A percentile compares a stretch with the other conserved stretches of the same genome.
phyloP scores from a whole-genome alignment of 1,140 invertebrate genomes.

The Aphelinus atriplicis region DNA sequence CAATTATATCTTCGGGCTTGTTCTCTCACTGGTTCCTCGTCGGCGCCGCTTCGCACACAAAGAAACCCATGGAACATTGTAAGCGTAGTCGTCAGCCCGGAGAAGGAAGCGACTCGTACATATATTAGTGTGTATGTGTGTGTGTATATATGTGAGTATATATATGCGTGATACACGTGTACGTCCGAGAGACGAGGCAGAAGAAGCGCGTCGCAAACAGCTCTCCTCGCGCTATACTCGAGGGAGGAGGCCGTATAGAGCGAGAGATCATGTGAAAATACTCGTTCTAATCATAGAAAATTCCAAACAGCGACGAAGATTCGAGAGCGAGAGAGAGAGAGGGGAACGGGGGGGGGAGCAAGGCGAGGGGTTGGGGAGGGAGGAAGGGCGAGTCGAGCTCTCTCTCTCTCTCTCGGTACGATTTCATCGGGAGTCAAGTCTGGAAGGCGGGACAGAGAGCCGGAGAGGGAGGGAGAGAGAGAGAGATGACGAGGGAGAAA shows the following conservation, averaged over 20 bases:
- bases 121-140: slow-evolving; percentile 1
- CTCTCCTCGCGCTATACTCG: neutral
- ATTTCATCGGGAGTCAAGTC: slow-evolving; percentile 37
- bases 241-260: neutral
- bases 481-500: slow-evolving; percentile 3
- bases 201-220: slow-evolving; percentile 12
- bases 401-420: slow-evolving; percentile 26
- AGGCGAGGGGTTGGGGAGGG: neutral
- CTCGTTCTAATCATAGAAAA: slow-evolving; percentile 45
- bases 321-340: slow-evolving; percentile 17
- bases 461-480: slow-evolving; percentile 9
- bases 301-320: slow-evolving; percentile 38
- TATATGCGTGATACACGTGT: neutral
- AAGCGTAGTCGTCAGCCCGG: slow-evolving; percentile 4
- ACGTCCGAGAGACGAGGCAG: neutral
- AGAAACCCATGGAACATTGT: slow-evolving; percentile 23
- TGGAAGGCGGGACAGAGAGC: neutral
- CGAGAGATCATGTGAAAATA: slow-evolving; percentile 40
- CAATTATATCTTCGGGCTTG: slow-evolving; percentile 32
- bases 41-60: neutral
- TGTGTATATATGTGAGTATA: neutral
- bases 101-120: slow-evolving; percentile 20
- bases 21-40: slow-evolving; percentile 2
- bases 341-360: neutral
- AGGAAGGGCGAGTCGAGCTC: slow-evolving; percentile 22